Percentiles rank a stretch among this genome's conserved stretches.
Evolutionary conservation across 2,888 invertebrate species (phyloP).

Genomic region (Carpatolechia fugitivella): DNA sequence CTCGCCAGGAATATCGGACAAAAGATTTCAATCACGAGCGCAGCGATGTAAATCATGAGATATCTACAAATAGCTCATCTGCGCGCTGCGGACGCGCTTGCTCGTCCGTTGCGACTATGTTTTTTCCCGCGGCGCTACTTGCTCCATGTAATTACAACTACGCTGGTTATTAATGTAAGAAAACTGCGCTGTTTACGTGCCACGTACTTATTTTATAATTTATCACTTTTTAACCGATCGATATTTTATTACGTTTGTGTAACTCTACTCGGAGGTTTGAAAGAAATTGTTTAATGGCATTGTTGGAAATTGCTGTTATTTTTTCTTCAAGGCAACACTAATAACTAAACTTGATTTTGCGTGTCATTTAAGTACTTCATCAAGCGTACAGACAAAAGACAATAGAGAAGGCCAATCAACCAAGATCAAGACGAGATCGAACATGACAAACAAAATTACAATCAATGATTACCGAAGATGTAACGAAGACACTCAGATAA

Average conservation of each 20-base stretch:
- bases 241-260: conserved; percentile 13
- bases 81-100: conserved; percentile 32
- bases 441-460: conserved; percentile 7
- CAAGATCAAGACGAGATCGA: neutral
- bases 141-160: conserved; percentile 48
- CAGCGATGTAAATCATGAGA: conserved; percentile 30
- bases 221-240: conserved; percentile 21
- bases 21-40: conserved; percentile 24
- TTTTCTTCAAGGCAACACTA: neutral
- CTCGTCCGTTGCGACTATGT: conserved; percentile 41
- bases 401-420: conserved; percentile 5
- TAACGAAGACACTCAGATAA: neutral
- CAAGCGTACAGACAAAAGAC: neutral
- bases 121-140: conserved; percentile 50
- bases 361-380: neutral
- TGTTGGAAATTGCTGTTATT: neutral
- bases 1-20: conserved; percentile 18
- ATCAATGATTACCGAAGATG: neutral
- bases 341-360: too few species aligned
- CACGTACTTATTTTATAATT: conserved; percentile 18
- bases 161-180: conserved; percentile 32
- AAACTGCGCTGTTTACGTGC: conserved; percentile 19
- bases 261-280: too few species aligned
- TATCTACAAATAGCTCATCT: conserved; percentile 46
- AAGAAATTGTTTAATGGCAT: conserved; percentile 1